Percentiles rank a stretch among this genome's conserved stretches.
Evolutionary conservation across 2,113 vertebrate species (phyloP).

Genomic region (Tetrax tetrax): DNA sequence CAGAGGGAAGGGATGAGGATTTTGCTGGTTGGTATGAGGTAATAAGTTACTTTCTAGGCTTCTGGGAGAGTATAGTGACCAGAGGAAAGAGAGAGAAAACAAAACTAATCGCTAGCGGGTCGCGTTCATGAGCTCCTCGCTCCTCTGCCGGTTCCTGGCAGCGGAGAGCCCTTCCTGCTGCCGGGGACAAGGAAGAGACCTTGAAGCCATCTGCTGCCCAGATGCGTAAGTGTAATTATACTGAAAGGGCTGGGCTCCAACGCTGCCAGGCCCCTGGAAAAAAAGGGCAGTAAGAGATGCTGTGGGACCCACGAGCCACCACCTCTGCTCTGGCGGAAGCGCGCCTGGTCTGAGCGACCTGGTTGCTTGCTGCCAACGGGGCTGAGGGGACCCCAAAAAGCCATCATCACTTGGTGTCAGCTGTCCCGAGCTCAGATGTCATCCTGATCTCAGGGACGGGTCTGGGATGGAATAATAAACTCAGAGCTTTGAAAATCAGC

Average conservation of each 20-base stretch:
- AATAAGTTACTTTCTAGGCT: not conserved
- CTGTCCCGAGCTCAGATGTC: not conserved
- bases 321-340: not conserved
- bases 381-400: rapidly evolving
- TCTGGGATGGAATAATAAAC: not conserved
- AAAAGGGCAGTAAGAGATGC: not conserved
- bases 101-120: not conserved
- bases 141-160: not conserved
- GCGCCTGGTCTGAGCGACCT: rapidly evolving
- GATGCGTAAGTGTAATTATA: constrained; percentile 49
- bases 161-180: not conserved
- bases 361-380: rapidly evolving
- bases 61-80: not conserved
- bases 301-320: not conserved
- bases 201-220: constrained; percentile 63
- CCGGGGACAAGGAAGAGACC: not conserved
- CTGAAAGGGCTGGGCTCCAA: not conserved
- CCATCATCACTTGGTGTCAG: rapidly evolving
- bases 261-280: not conserved
- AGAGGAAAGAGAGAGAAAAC: not conserved
- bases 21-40: not conserved
- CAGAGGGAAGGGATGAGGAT: not conserved
- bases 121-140: not conserved
- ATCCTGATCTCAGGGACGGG: not conserved
- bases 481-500: not conserved